Evolutionary conservation across 2,113 vertebrate genomes (phyloP).

Genomic region (Vicugna pacos): DNA sequence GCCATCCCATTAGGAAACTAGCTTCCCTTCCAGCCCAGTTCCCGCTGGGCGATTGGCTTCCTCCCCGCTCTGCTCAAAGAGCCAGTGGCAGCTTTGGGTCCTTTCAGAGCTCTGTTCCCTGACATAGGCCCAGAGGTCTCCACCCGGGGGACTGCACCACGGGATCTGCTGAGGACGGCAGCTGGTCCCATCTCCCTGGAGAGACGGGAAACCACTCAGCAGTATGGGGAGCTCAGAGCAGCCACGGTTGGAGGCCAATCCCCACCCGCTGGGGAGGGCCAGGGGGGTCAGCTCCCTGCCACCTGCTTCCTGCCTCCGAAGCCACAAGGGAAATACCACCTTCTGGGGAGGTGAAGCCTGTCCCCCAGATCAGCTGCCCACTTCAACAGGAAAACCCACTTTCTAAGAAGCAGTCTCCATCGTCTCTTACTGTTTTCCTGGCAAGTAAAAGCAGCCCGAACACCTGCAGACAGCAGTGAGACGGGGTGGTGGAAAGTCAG

Average conservation of each 20-base stretch:
- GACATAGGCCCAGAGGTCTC: neutral
- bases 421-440: neutral
- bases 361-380: conserved; percentile 46
- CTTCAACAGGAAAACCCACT: conserved; percentile 10
- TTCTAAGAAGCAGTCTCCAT: conserved; percentile 46
- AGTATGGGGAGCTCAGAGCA: neutral
- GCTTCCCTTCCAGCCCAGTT: neutral
- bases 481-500: neutral
- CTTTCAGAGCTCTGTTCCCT: neutral
- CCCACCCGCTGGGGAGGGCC: neutral
- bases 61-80: no score
- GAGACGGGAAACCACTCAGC: neutral
- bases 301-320: conserved; percentile 78
- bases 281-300: conserved; percentile 53
- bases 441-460: neutral
- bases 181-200: neutral
- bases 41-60: neutral
- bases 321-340: conserved; percentile 61
- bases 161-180: neutral
- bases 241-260: conserved; percentile 45
- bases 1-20: neutral
- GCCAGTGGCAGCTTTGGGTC: neutral
- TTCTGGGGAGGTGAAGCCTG: neutral
- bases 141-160: fast-evolving
- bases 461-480: neutral